phyloP scores from a whole-genome alignment of 2,888 invertebrate genomes.

The Hesperia comma region DNA sequence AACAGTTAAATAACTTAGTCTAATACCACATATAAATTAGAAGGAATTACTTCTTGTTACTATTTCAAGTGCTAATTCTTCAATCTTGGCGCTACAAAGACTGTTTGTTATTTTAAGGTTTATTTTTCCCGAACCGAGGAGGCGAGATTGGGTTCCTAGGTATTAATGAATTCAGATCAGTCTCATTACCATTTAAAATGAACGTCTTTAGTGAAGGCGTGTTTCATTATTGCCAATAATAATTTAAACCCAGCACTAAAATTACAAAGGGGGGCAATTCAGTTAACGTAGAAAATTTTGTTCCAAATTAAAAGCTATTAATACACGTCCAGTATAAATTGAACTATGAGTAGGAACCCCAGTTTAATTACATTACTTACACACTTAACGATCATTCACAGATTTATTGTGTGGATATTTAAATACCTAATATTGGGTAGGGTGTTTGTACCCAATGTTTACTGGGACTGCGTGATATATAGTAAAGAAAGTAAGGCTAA shows the following conservation, averaged over 20 bases:
- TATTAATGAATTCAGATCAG: constrained; percentile 1
- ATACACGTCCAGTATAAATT: not conserved
- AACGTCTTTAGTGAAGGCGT: constrained; percentile 6
- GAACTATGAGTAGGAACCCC: not conserved
- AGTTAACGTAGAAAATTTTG: not conserved
- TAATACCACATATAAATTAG: too few species aligned
- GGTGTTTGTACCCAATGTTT: too few species aligned
- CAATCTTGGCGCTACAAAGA: too few species aligned
- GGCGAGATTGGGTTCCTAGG: not conserved
- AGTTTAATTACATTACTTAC: too few species aligned
- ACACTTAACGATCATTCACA: too few species aligned
- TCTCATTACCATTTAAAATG: not conserved
- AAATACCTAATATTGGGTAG: too few species aligned
- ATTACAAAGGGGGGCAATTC: not conserved
- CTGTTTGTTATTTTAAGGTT: not conserved
- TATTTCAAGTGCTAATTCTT: too few species aligned
- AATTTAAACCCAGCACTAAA: not conserved
- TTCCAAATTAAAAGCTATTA: not conserved
- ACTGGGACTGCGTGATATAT: not conserved
- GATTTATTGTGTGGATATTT: too few species aligned
- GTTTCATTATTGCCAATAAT: not conserved
- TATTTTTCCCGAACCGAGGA: not conserved
- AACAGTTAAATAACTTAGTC: too few species aligned
- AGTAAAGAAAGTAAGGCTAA: not conserved
- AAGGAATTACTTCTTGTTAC: too few species aligned